Conservation (phyloP, 2,797 vertebrate species). For the Mico argentatus region DNA sequence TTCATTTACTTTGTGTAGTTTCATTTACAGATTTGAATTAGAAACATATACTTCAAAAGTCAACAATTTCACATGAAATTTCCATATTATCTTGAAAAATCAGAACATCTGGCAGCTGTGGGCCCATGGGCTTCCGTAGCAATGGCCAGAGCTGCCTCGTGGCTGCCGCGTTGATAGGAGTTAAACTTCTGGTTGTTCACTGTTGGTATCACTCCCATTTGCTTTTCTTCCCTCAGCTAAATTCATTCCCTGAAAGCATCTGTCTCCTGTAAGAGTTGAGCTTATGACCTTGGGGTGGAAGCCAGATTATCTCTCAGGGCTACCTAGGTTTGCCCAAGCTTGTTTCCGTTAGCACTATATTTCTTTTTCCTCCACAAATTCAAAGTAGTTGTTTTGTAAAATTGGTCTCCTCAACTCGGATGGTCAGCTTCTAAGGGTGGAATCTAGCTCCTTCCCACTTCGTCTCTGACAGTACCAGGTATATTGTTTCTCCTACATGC, state of each 20-base stretch:
- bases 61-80: background rate
- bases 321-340: background rate
- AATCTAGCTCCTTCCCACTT: background rate
- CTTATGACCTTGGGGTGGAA: background rate
- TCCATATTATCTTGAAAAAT: background rate
- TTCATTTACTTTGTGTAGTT: background rate
- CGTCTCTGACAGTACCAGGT: background rate
- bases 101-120: background rate
- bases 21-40: background rate
- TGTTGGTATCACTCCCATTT: background rate
- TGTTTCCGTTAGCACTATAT: background rate
- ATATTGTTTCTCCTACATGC: background rate
- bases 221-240: background rate
- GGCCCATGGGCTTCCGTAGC: background rate
- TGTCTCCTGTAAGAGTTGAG: background rate
- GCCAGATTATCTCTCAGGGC: background rate
- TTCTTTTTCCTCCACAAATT: background rate
- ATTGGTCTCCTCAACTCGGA: background rate
- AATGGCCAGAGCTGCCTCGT: background rate
- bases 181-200: background rate
- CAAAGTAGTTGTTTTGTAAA: background rate
- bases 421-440: background rate
- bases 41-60: background rate
- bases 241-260: background rate
- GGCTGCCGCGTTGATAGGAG: background rate